phyloP scores from a whole-genome alignment of 2,797 vertebrate genomes.

The Emys orbicularis region DNA sequence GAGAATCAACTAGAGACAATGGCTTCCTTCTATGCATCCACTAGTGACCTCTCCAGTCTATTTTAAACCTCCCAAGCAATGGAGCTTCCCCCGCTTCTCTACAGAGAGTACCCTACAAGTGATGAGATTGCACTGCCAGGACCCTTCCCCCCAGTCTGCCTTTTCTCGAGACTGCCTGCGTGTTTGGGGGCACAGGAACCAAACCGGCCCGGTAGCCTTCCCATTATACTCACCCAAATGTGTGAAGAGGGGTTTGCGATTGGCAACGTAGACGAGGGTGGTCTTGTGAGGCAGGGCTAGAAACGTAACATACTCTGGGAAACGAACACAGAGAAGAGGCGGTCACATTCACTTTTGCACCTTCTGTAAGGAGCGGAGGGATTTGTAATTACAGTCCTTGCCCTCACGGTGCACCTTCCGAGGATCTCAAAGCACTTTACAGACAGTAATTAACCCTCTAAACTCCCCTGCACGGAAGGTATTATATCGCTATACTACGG shows the following conservation, averaged over 20 bases:
- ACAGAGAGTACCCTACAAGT: neutral
- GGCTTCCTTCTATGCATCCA: neutral
- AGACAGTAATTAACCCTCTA: neutral
- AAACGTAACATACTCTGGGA: slow-evolving; percentile 92
- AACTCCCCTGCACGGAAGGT: neutral
- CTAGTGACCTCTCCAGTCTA: neutral
- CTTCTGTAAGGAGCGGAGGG: neutral
- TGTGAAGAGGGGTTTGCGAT: slow-evolving; percentile 92
- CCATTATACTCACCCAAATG: slow-evolving; percentile 89
- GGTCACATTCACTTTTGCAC: neutral
- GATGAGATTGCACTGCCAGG: neutral
- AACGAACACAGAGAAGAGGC: neutral
- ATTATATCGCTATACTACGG: neutral
- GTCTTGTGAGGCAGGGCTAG: slow-evolving; percentile 87
- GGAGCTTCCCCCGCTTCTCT: neutral
- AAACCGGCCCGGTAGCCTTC: neutral
- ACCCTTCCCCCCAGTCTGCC: neutral
- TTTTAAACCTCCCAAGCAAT: neutral
- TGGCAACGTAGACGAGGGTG: slow-evolving; percentile 85
- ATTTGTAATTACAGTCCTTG: neutral
- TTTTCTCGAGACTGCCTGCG: neutral
- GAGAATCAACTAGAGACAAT: neutral
- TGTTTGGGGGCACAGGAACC: neutral
- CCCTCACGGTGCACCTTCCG: neutral
- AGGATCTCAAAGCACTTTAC: neutral